Base-by-base conservation (phyloP, 1,140 invertebrate species). In the Pseudomyrmex gracilis region DNA sequence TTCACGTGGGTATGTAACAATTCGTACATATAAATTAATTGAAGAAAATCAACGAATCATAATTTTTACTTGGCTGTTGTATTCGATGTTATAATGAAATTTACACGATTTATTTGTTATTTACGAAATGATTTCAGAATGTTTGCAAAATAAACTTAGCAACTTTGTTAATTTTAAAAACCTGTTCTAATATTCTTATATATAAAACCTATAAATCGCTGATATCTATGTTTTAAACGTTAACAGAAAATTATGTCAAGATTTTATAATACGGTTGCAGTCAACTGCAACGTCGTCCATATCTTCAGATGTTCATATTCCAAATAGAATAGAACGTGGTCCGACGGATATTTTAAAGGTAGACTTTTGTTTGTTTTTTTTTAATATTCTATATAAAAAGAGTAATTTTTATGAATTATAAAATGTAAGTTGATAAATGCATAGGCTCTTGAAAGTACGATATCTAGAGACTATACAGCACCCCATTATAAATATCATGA, bases 401-500 rank as follows among this genome's bases (percentile, higher is more conserved):
- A 22, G 10, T n/a, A 66, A 55, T 49, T n/a, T 43, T 1, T 13
- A 47, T 10, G 17, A 45, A 68, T 5, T 68, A 45, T 78, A 0
- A 34, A 2, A 17, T 63, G 43, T 61, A 57, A 61, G 24, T 85
- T 64, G 22, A 64, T 68, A 34, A 34, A 34, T 68, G 64, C 85
- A 57, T 94, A 97, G 94, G 97, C 97, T 9, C 93, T 98, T 84
- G 96, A 97, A 49, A 95, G 95, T 82, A 98, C 97, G 2, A 95
- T 98, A 20, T 95, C 95, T 47, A 93, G 95, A 43, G 98, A 98
- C 94, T 95, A 95, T 47, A 97, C 97, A 17, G 97, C 97, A n/a
- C 94, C 97, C 22, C 96, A 97, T 93, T 98, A 97, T 91, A 97
- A 97, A 92, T 99, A 96, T 92, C 96, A 98, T 90, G 98, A 99